phyloP scores from a whole-genome alignment of 2,888 invertebrate genomes.

The Coelinius sp. region DNA sequence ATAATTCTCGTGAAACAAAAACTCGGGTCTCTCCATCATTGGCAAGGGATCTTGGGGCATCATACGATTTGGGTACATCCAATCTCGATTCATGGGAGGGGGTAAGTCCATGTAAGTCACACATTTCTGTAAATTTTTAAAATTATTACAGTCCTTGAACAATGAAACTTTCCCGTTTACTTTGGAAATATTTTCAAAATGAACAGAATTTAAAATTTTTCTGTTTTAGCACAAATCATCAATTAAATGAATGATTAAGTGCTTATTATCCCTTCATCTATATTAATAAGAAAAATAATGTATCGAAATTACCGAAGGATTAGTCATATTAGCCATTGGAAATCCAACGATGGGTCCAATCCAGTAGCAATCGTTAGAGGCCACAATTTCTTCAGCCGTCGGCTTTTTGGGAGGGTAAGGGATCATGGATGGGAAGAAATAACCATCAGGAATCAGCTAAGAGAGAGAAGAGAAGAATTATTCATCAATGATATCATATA shows the following conservation, averaged over 20 bases:
- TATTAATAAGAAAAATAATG: neutral
- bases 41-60: constrained; percentile 46
- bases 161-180: too few relatives aligned
- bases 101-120: constrained; percentile 56
- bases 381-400: constrained; percentile 51
- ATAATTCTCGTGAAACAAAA: constrained; percentile 43
- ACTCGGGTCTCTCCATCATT: constrained; percentile 48
- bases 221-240: too few relatives aligned
- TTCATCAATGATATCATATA: constrained; percentile 38
- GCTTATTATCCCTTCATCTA: too few relatives aligned
- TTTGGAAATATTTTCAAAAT: too few relatives aligned
- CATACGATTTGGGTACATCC: constrained; percentile 47
- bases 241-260: too few relatives aligned
- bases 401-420: constrained; percentile 52
- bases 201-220: too few relatives aligned
- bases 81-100: constrained; percentile 53
- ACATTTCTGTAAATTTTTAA: constrained; percentile 53
- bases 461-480: neutral
- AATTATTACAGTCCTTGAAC: neutral
- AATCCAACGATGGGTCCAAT: constrained; percentile 48
- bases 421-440: constrained; percentile 57
- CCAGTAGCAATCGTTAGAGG: constrained; percentile 60
- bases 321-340: constrained; percentile 38
- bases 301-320: constrained; percentile 45
- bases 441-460: constrained; percentile 58